Base-by-base conservation (phyloP, 2,888 invertebrate species). In the Thereva unica region DNA sequence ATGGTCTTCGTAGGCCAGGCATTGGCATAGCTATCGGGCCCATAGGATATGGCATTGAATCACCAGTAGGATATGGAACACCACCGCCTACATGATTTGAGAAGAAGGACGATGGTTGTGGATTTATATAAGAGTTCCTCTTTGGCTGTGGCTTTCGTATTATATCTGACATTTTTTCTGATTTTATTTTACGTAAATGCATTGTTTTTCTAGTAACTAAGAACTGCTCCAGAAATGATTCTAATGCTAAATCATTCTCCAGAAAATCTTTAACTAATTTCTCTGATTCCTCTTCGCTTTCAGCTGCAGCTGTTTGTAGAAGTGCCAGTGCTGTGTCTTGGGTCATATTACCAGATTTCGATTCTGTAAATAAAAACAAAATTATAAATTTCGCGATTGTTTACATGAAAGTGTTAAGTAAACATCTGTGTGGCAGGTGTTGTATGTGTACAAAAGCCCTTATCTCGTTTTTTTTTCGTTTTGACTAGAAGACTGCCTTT, bases 261-360 rank as follows among this genome's bases (percentile, higher is more conserved):
- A 94, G 83, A 76, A 97, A 95, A 71, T 89, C 86, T 74, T 92
- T 89, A 0, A 93, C 90, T 52, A 91, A 78, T 69, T 85, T 85
- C 82, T 98, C 98, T 0, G 96, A 93, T 76, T 93, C 89, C 77
- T 97, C 97, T 79, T 98, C 98, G 64, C 91, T 89, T 83, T 96
- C 92, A 41, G 95, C 93, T 37, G 95, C 92, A 8, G 95, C 91
- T 7, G 96, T 90, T 84, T 96, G 94, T 9, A 98, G 83, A 54
- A 97, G 81, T 0, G 95, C 96, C 69, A 93, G 83, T 0, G 93
- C 90, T 35, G 93, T 92, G 74, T 97, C 97, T 38, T 92, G 85
- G 10, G 91, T 90, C 78, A 91, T 87, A 55, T 88, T 87, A 1
- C 90, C 89, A 35, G 90, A 87, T 77, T 91, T 89, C 63, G 87